Percentiles rank a stretch among this genome's conserved stretches.
phyloP scores from a whole-genome alignment of 2,888 invertebrate genomes.

The Scaptomyza cyrtandrae region DNA sequence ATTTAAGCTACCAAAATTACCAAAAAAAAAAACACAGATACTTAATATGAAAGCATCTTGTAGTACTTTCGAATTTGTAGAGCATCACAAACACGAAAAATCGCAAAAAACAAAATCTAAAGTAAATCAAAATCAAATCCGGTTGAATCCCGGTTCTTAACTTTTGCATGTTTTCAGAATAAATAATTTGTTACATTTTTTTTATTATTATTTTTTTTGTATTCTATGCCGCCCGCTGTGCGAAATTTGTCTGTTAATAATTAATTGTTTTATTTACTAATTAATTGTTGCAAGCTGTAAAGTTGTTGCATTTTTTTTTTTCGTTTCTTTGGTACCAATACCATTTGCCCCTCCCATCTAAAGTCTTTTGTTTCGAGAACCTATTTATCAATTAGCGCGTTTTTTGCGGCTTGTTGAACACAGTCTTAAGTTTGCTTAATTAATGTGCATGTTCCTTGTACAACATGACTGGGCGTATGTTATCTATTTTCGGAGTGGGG shows the following conservation, averaged over 20 bases:
- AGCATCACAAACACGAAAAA: conserved; percentile 27
- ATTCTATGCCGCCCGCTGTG: conserved; percentile 32
- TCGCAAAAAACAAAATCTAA: conserved; percentile 9
- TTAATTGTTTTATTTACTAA: conserved; percentile 67
- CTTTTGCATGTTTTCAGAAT: conserved; percentile 26
- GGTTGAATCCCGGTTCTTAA: conserved; percentile 53
- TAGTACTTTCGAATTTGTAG: conserved; percentile 71
- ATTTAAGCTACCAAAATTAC: conserved; percentile 41
- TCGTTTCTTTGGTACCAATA: neutral
- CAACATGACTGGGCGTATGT: conserved; percentile 6
- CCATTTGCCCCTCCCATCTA: neutral
- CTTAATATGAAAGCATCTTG: conserved; percentile 67
- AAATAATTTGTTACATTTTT: conserved; percentile 69
- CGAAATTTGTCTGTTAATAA: conserved; percentile 48
- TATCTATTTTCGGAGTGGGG: conserved; percentile 39
- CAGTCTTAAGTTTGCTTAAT: conserved; percentile 56
- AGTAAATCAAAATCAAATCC: conserved; percentile 51
- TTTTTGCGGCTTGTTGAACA: conserved; percentile 68
- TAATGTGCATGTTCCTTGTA: conserved; percentile 29
- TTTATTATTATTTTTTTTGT: conserved; percentile 2
- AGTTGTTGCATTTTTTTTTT: conserved; percentile 4
- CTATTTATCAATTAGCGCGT: conserved; percentile 66
- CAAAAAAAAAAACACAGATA: conserved; percentile 53
- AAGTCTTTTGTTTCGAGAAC: conserved; percentile 37
- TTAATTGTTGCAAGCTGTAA: conserved; percentile 47